phyloP scores from a whole-genome alignment of 2,797 vertebrate genomes.

The Pelochelys cantorii region DNA sequence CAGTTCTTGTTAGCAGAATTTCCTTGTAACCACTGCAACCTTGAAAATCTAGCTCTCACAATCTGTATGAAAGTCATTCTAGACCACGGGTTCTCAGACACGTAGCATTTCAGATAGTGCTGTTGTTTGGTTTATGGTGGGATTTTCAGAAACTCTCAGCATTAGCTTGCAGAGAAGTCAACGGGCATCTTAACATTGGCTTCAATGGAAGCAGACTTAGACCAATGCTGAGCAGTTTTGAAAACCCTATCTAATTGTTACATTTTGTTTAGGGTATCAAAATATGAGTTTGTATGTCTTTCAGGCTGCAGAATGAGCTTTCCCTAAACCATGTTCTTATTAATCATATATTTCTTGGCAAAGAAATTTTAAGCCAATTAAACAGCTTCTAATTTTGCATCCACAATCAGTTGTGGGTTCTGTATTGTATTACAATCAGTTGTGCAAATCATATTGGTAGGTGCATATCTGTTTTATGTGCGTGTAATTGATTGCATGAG shows the following conservation, averaged over 20 bases:
- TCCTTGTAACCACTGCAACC: not conserved
- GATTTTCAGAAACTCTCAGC: slow-evolving; percentile 20
- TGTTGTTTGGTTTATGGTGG: slow-evolving; percentile 48
- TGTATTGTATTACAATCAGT: slow-evolving; percentile 31
- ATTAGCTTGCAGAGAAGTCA: slow-evolving; percentile 40
- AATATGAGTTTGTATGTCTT: slow-evolving; percentile 45
- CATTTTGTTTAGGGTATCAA: slow-evolving; percentile 35
- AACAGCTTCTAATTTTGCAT: slow-evolving; percentile 21
- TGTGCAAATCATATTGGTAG: slow-evolving; percentile 4
- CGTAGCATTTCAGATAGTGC: slow-evolving; percentile 60
- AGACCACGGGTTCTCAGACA: slow-evolving; percentile 10
- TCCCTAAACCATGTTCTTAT: slow-evolving; percentile 43
- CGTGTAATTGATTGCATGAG: slow-evolving; percentile 32
- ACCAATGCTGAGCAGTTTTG: slow-evolving; percentile 15
- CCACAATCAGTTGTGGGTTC: not conserved
- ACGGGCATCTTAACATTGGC: slow-evolving; percentile 44
- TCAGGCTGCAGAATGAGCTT: slow-evolving; percentile 46
- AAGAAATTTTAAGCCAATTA: slow-evolving; percentile 21
- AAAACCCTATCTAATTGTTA: slow-evolving; percentile 47
- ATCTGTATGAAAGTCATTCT: not conserved
- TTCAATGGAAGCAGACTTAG: slow-evolving; percentile 21
- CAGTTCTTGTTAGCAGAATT: not conserved
- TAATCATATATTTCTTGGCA: not conserved
- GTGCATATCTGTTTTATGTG: slow-evolving; percentile 50
- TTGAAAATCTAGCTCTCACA: not conserved